Conservation (phyloP, 1,140 invertebrate genomes). For the Macrosteles quadrilineatus region DNA sequence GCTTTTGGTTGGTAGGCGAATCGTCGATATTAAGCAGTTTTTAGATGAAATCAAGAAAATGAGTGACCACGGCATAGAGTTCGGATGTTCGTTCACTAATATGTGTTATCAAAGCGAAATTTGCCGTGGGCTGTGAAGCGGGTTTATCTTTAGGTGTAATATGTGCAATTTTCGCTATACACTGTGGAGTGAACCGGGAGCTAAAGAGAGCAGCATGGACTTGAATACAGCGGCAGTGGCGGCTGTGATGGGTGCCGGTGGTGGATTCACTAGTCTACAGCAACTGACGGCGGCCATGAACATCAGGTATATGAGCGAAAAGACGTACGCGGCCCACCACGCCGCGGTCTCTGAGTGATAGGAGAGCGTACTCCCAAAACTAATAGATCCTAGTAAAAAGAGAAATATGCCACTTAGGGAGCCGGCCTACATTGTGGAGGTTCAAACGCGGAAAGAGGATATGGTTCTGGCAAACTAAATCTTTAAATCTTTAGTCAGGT, state of each 20-base stretch:
- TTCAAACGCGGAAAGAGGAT: too few species aligned
- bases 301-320: conserved; percentile 41
- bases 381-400: too few species aligned
- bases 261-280: conserved; percentile 43
- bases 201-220: conserved; percentile 32
- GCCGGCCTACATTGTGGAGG: too few species aligned
- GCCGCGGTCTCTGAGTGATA: conserved; percentile 33
- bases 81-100: conserved; percentile 29
- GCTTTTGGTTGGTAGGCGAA: conserved; percentile 17
- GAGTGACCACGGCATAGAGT: conserved; percentile 23
- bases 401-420: too few species aligned
- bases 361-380: too few species aligned
- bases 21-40: neutral
- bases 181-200: conserved; percentile 37
- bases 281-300: conserved; percentile 42
- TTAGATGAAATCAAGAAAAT: conserved; percentile 19
- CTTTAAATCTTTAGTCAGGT: too few species aligned
- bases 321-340: conserved; percentile 38
- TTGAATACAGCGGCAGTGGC: conserved; percentile 40
- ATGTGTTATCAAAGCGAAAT: conserved; percentile 22
- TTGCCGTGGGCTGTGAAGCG: conserved; percentile 30
- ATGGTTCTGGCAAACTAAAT: too few species aligned
- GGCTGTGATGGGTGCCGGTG: conserved; percentile 40
- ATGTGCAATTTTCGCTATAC: conserved; percentile 33
- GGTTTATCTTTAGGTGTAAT: conserved; percentile 38